These are phyloP conservation scores for Sinohyriopsis cumingii DNA, from an alignment of 2,888 invertebrate genomes.

Conservation along the genomic window DNA sequence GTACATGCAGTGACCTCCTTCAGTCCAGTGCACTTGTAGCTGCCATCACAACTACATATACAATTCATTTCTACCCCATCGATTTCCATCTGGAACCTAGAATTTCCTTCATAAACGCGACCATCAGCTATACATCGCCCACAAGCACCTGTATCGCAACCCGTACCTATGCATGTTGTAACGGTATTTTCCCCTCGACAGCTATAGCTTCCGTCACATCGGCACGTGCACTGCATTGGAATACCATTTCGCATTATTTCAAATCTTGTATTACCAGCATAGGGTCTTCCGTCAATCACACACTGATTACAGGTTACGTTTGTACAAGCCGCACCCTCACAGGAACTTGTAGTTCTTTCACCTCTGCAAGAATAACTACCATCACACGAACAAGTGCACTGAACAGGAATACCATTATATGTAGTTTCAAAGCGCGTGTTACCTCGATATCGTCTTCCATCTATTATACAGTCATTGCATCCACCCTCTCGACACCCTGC, in stretches of 20 bases:
- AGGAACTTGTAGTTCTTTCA: slow-evolving; percentile 36
- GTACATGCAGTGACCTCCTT: slow-evolving; percentile 9
- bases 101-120: slow-evolving; percentile 39
- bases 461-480: not conserved
- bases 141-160: slow-evolving; percentile 35
- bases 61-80: slow-evolving; percentile 44
- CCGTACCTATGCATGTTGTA: slow-evolving; percentile 34
- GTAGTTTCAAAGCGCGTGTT: slow-evolving; percentile 14
- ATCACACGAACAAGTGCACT: slow-evolving; percentile 55
- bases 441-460: slow-evolving; percentile 15
- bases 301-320: slow-evolving; percentile 47
- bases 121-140: slow-evolving; percentile 45
- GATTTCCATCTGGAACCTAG: slow-evolving; percentile 40
- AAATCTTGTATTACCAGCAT: slow-evolving; percentile 52
- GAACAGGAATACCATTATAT: slow-evolving; percentile 16
- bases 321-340: slow-evolving; percentile 33
- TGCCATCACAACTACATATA: slow-evolving; percentile 51
- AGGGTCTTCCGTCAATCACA: slow-evolving; percentile 40
- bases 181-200: slow-evolving; percentile 48
- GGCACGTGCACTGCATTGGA: slow-evolving; percentile 52
- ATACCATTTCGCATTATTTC: slow-evolving; percentile 41
- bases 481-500: slow-evolving; percentile 17
- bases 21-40: slow-evolving; percentile 33
- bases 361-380: slow-evolving; percentile 54
- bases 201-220: slow-evolving; percentile 59